These are phyloP conservation scores for Phalacrocorax aristotelis DNA, from an alignment of 2,113 vertebrate species.

Conservation along the genomic window DNA sequence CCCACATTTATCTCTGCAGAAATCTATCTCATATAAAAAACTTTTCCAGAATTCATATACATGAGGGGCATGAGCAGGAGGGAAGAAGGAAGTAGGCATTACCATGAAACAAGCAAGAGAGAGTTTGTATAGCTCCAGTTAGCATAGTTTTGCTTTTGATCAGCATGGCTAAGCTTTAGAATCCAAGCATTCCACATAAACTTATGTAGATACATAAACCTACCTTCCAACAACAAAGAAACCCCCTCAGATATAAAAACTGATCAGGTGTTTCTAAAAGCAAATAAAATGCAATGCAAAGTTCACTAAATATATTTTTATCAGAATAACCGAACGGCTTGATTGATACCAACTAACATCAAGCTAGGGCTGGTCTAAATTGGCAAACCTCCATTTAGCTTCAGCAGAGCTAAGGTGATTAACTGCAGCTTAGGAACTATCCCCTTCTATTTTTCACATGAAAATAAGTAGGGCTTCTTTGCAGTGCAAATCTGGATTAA, in stretches of 20 bases:
- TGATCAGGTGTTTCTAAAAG: background rate
- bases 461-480: slow-evolving; percentile 58
- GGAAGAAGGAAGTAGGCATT: background rate
- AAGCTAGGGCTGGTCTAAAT: background rate
- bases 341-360: background rate
- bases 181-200: background rate
- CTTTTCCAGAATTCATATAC: background rate
- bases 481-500: slow-evolving; percentile 57
- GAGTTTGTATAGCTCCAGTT: background rate
- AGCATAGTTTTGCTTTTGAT: background rate
- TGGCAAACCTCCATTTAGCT: slow-evolving; percentile 39
- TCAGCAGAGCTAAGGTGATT: slow-evolving; percentile 49
- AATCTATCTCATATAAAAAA: background rate
- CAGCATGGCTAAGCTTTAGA: background rate
- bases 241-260: background rate
- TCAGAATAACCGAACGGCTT: background rate
- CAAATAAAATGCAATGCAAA: background rate
- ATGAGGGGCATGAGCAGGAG: background rate
- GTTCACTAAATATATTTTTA: background rate
- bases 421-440: slow-evolving; percentile 54
- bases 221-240: background rate
- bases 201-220: background rate
- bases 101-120: background rate
- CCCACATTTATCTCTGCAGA: background rate
- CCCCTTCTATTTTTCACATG: slow-evolving; percentile 62